These are phyloP conservation scores for Halcyon senegalensis DNA, from an alignment of 2,113 vertebrate genomes.

Conservation along the genomic window DNA sequence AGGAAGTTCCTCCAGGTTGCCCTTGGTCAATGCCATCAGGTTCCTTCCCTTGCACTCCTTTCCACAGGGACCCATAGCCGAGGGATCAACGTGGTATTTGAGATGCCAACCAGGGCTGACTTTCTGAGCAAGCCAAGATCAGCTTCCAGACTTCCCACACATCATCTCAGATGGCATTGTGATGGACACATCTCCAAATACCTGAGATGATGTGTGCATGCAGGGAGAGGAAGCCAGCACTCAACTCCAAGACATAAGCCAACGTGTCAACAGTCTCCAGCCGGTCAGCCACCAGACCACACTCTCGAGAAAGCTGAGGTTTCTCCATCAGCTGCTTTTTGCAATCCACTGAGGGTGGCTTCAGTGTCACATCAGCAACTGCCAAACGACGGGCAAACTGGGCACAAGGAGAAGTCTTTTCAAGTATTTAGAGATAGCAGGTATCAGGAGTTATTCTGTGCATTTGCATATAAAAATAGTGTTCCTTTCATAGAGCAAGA, in stretches of 20 bases:
- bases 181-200: no score
- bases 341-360: background rate
- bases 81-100: background rate
- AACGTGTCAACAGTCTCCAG: background rate
- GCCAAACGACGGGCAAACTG: background rate
- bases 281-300: fast-evolving
- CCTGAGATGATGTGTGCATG: fast-evolving
- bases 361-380: background rate
- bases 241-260: background rate
- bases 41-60: background rate
- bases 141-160: no score
- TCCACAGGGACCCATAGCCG: background rate
- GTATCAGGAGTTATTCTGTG: background rate
- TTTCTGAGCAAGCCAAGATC: no score
- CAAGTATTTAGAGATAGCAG: background rate
- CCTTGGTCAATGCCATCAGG: background rate
- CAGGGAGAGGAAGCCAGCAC: background rate
- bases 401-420: background rate
- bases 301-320: background rate
- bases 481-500: background rate
- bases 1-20: background rate
- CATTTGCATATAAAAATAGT: background rate
- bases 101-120: no score
- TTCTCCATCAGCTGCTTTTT: background rate
- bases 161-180: no score